These are phyloP conservation scores for Pogoniulus pusillus DNA, from an alignment of 2,797 vertebrate genomes.

Conservation along the genomic window DNA sequence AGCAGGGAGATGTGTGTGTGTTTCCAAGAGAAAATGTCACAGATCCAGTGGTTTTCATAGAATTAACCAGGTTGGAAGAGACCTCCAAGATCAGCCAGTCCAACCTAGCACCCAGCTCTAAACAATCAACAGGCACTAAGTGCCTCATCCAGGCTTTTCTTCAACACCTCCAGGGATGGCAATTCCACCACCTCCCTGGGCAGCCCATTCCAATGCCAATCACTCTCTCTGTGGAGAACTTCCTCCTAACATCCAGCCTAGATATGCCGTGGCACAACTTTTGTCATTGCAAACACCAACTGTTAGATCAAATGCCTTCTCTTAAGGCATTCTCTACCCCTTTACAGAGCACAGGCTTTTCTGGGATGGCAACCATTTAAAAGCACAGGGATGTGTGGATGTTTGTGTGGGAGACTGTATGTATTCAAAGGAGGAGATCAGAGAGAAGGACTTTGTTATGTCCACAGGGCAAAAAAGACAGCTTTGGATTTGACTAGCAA, in stretches of 20 bases:
- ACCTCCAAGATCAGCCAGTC: too few relatives aligned
- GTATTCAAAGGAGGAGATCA: not conserved
- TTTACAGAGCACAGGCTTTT: not conserved
- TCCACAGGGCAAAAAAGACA: not conserved
- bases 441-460: not conserved
- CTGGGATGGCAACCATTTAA: not conserved
- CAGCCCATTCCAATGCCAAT: too few relatives aligned
- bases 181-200: too few relatives aligned
- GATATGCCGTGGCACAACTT: too few relatives aligned
- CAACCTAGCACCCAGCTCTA: too few relatives aligned
- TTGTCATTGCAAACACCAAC: not conserved
- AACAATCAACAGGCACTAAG: too few relatives aligned
- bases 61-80: too few relatives aligned
- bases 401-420: not conserved
- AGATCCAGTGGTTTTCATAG: not conserved
- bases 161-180: too few relatives aligned
- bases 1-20: fast-evolving
- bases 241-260: too few relatives aligned
- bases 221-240: too few relatives aligned
- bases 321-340: not conserved
- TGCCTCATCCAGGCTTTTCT: too few relatives aligned
- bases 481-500: not conserved
- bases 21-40: not conserved
- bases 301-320: not conserved
- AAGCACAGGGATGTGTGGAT: fast-evolving